Conservation (phyloP, 2,888 invertebrate genomes). For the Operophtera brumata region DNA sequence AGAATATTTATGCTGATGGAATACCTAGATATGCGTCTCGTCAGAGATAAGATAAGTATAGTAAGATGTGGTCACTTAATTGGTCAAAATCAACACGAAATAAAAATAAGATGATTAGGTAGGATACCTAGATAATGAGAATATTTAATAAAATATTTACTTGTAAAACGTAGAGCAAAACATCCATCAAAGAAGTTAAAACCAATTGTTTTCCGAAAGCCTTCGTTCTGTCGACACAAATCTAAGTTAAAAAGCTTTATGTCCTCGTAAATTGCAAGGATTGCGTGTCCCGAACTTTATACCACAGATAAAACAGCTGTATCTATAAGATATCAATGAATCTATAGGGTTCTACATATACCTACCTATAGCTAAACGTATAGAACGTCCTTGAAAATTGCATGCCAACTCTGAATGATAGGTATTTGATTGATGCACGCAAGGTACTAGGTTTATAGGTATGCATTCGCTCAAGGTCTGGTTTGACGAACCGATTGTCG, state of each 20-base stretch:
- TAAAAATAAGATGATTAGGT: too few species aligned
- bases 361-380: not conserved
- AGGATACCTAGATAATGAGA: too few species aligned
- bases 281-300: conserved; percentile 43
- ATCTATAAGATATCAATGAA: conserved; percentile 19
- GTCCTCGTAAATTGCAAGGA: conserved; percentile 43
- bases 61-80: too few species aligned
- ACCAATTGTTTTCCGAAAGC: conserved; percentile 6
- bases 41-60: too few species aligned
- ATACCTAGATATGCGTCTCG: too few species aligned
- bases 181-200: conserved; percentile 2
- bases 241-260: conserved; percentile 22
- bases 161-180: too few species aligned
- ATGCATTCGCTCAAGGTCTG: conserved; percentile 17
- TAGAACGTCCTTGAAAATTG: conserved; percentile 38
- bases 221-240: conserved; percentile 10
- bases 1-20: too few species aligned
- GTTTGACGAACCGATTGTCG: not conserved
- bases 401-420: conserved; percentile 31
- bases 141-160: not conserved
- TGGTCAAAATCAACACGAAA: too few species aligned
- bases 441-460: too few species aligned
- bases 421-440: conserved; percentile 26
- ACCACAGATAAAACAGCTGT: not conserved
- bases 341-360: not conserved